These are phyloP conservation scores for Tretioscincus oriximinensis DNA, from an alignment of 2,113 vertebrate species.

Conservation along the genomic window DNA sequence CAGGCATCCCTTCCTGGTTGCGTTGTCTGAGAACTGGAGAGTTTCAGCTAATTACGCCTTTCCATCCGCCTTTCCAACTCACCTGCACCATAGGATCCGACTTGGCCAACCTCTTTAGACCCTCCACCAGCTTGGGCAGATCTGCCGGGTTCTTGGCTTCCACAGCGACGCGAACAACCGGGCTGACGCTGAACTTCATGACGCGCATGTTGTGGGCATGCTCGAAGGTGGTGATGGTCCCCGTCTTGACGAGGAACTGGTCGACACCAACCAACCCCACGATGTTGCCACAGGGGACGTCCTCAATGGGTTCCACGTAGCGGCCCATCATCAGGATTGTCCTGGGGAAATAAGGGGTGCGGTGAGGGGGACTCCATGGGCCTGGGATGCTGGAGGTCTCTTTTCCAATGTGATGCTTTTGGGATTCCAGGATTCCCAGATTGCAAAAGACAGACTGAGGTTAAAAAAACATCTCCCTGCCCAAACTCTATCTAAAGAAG, in stretches of 20 bases:
- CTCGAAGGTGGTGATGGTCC: constrained; percentile 93
- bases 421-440: no score
- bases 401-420: no score
- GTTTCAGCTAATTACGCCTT: no score
- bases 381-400: no score
- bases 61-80: background rate
- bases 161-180: constrained; percentile 91
- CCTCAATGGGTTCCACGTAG: constrained; percentile 91
- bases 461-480: no score
- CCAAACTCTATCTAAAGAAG: no score
- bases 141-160: constrained; percentile 93
- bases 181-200: constrained; percentile 98
- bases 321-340: constrained; percentile 98
- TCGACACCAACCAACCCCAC: constrained; percentile 94
- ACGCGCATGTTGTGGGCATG: constrained; percentile 95
- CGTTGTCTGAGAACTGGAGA: no score
- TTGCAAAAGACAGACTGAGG: no score
- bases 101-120: constrained; percentile 91
- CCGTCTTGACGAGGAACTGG: constrained; percentile 93
- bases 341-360: constrained; percentile 52
- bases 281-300: constrained; percentile 95
- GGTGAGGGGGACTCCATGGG: background rate
- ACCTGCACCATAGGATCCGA: constrained; percentile 97
- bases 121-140: constrained; percentile 94
- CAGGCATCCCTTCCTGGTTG: no score